These are phyloP conservation scores for Microctenopoma steveboyesi DNA, from an alignment of 2,797 vertebrate species.

Conservation along the genomic window DNA sequence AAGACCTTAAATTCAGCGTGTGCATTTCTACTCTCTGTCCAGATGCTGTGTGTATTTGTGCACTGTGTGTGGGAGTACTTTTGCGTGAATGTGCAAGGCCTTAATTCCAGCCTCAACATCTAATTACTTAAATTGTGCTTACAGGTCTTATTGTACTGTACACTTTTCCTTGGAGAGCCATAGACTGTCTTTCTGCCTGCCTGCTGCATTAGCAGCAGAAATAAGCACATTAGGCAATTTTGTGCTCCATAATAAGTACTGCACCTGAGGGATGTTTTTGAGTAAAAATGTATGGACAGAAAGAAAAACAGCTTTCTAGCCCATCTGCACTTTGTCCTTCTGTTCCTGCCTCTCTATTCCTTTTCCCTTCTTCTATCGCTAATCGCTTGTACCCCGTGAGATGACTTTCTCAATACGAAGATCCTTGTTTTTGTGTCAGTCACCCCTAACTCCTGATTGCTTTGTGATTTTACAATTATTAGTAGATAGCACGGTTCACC, in stretches of 20 bases:
- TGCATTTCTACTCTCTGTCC: conserved; percentile 21
- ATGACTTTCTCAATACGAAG: conserved; percentile 45
- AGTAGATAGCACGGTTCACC: conserved; percentile 56
- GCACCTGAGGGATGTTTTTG: conserved; percentile 76
- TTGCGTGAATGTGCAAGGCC: conserved; percentile 37
- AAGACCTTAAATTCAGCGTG: conserved; percentile 28
- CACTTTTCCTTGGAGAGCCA: conserved; percentile 70
- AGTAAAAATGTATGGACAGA: conserved; percentile 69
- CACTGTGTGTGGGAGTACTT: conserved; percentile 17
- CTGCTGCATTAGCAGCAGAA: conserved; percentile 79
- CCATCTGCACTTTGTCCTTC: conserved; percentile 16
- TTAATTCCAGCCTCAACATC: conserved; percentile 68
- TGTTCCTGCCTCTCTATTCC: neutral
- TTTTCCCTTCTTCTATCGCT: neutral
- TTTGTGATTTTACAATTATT: conserved; percentile 77
- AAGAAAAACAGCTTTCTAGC: conserved; percentile 63
- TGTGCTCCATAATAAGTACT: conserved; percentile 78
- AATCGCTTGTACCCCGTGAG: conserved; percentile 15
- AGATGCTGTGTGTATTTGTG: conserved; percentile 30
- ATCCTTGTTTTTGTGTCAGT: conserved; percentile 49
- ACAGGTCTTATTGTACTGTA: conserved; percentile 79
- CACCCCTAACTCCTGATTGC: conserved; percentile 61
- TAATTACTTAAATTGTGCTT: conserved; percentile 85
- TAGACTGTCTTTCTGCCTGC: conserved; percentile 70
- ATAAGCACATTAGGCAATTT: conserved; percentile 82